Conservation (phyloP, 1,140 invertebrate genomes). For the Drosophila nasuta region DNA sequence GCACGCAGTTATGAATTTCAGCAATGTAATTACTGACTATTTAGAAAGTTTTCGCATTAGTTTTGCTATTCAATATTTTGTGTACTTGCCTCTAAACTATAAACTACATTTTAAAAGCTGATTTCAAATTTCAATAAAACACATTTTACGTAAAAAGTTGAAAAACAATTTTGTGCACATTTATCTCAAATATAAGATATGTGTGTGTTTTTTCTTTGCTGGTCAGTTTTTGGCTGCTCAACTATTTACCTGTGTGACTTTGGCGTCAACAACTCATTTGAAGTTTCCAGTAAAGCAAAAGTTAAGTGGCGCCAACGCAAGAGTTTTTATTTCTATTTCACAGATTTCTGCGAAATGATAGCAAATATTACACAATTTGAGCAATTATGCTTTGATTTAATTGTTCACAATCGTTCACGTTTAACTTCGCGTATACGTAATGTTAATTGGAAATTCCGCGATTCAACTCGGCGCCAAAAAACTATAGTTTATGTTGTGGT, state of each 20-base stretch:
- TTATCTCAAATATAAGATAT: conserved; percentile 6
- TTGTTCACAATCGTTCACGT: background rate
- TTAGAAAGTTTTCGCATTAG: too few relatives aligned
- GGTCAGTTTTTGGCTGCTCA: conserved; percentile 7
- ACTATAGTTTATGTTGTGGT: background rate
- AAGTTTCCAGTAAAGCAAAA: conserved; percentile 46
- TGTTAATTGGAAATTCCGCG: conserved; percentile 38
- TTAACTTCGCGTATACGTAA: conserved; percentile 42
- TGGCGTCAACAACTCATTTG: conserved; percentile 7
- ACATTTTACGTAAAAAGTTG: too few relatives aligned
- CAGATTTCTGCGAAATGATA: conserved; percentile 11
- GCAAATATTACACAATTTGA: conserved; percentile 11
- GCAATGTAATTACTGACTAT: too few relatives aligned
- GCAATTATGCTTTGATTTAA: conserved; percentile 7
- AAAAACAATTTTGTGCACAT: too few relatives aligned
- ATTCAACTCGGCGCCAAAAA: conserved; percentile 26
- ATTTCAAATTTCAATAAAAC: too few relatives aligned
- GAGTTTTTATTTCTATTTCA: background rate
- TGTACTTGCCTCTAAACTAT: too few relatives aligned
- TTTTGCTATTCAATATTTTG: too few relatives aligned
- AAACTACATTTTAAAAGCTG: background rate
- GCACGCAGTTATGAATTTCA: too few relatives aligned
- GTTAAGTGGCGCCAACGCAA: conserved; percentile 36
- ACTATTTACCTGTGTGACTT: conserved; percentile 38
- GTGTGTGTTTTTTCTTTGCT: background rate